Evolutionary conservation across 2,113 vertebrate species (phyloP), one percentile per base, ranked within the genome.

Genomic region (Carassius auratus): DNA sequence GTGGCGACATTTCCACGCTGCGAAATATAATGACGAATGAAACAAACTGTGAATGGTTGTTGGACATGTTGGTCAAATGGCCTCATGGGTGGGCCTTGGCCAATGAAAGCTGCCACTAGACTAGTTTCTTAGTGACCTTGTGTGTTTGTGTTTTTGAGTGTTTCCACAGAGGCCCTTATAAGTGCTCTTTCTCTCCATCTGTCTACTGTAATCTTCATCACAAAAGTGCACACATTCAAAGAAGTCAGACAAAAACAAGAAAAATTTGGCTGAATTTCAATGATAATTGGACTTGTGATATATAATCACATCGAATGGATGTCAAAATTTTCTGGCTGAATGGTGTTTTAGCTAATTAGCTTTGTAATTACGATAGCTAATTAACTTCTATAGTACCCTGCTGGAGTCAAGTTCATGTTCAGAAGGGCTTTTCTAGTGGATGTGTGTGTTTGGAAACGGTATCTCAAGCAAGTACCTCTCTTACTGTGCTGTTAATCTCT

Each of bases 291-390:
- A 91, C 91, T 91, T 90, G 93, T 91, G 90, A 93, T 93, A 93
- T 93, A 94, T 95, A 95, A 95, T 96, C 95, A 95, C 92, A 93
- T 91, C 94, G 95, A 96, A 95, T 96, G 94, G 94, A 96, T 96
- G 95, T 95, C 94, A 95, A 94, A 92, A 95, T 95, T 96, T 94
- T 94, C 93, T 94, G 95, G 90, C 94, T 95, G 95, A 95, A 96
- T 96, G 92, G 94, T 95, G 94, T 95, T 96, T 96, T 95, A 96
- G 94, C 94, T 96, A 95, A 95, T 96, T 95, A 96, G 94, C 83
- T 91, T 94, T 94, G 94, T 94, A 95, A 96, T 96, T 96, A 95
- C 93, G 93, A 95, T 93, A 93, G 93, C 95, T 95, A 94, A 94
- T 95, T 95, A 95, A 93, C 93, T 94, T 94, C 91, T 93, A 89